phyloP scores from a whole-genome alignment of 2,113 vertebrate species.

The Zingel zingel region DNA sequence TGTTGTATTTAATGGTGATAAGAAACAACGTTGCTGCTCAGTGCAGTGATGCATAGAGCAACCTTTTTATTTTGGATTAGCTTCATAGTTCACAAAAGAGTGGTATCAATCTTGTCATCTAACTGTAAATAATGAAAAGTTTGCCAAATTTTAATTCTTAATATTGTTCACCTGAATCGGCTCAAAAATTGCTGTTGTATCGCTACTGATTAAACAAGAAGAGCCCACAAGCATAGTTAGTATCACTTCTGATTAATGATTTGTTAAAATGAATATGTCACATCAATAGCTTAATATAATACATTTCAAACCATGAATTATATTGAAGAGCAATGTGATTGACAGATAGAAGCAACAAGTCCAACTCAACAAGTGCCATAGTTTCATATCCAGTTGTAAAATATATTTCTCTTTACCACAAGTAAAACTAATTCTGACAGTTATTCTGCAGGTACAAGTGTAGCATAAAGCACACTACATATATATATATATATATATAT shows the following conservation, averaged over 20 bases:
- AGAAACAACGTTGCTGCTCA: neutral
- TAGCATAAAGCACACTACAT: neutral
- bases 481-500: too few species aligned
- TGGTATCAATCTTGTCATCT: neutral
- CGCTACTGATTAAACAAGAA: neutral
- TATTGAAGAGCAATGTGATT: neutral
- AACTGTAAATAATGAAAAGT: neutral
- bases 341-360: slow-evolving; percentile 2
- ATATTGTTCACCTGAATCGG: neutral
- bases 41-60: neutral
- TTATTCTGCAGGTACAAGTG: neutral
- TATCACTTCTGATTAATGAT: neutral
- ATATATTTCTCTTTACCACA: neutral
- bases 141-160: neutral
- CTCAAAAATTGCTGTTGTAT: neutral
- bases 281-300: neutral
- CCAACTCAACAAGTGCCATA: slow-evolving; percentile 5
- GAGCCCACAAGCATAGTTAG: neutral
- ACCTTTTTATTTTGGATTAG: neutral
- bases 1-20: neutral
- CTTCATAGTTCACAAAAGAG: neutral
- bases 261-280: slow-evolving; percentile 9
- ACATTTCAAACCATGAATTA: neutral
- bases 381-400: neutral
- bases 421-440: neutral